Percentiles rank a stretch among this genome's conserved stretches.
phyloP scores from a whole-genome alignment of 2,888 invertebrate species.

The Caenorhabditis auriculariae region DNA sequence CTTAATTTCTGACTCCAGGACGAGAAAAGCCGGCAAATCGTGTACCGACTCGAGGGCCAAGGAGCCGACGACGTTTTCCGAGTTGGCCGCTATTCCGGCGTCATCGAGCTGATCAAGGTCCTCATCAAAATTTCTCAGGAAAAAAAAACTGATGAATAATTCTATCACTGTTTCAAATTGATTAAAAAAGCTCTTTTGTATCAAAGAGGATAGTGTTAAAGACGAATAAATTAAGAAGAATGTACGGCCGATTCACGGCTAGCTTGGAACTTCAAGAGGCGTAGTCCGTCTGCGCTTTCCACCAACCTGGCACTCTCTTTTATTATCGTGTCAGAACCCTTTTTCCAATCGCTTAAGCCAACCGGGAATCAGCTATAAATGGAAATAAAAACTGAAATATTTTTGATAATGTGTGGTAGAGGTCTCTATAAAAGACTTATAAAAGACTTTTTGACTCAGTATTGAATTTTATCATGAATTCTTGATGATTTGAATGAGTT shows the following conservation, averaged over 20 bases:
- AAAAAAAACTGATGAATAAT: neutral
- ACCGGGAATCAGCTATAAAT: too few species aligned
- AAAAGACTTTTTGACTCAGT: neutral
- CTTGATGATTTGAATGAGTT: neutral
- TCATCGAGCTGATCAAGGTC: conserved; percentile 66
- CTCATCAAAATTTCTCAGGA: neutral
- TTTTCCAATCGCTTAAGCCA: too few species aligned
- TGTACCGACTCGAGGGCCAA: conserved; percentile 61
- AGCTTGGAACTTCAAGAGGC: too few species aligned
- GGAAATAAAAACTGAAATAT: too few species aligned
- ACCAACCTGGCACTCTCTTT: too few species aligned
- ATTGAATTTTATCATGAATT: neutral
- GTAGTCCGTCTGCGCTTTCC: too few species aligned
- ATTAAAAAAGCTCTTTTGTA: neutral
- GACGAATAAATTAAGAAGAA: neutral
- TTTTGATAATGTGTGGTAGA: too few species aligned
- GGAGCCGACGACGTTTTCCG: conserved; percentile 66
- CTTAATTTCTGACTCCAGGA: conserved; percentile 20
- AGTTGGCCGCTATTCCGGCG: conserved; percentile 65
- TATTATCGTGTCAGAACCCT: too few species aligned
- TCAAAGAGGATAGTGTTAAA: neutral
- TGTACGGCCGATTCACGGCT: too few species aligned
- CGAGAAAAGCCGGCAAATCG: conserved; percentile 47
- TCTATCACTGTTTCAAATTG: neutral
- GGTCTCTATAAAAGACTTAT: too few species aligned